Evolutionary conservation across 2,113 vertebrate species (phyloP).

Genomic region (Anseranas semipalmata): DNA sequence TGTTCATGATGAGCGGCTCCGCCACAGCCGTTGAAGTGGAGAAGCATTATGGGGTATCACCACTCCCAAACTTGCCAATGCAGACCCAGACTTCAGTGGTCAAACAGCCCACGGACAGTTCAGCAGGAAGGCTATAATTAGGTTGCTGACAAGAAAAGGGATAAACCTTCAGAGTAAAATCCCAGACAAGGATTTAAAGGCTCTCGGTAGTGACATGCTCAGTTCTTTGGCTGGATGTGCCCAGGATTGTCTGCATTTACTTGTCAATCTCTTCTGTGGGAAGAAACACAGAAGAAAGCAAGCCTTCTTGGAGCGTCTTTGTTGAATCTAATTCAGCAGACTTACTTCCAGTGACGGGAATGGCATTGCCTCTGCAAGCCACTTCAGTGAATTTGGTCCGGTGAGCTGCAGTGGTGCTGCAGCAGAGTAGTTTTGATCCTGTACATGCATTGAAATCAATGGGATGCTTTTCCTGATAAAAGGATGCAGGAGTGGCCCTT

Average conservation of each 20-base stretch:
- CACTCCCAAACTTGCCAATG: background rate
- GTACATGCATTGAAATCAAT: background rate
- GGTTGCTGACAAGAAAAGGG: slow-evolving; percentile 8
- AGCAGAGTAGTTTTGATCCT: background rate
- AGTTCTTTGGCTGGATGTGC: background rate
- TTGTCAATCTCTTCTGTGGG: background rate
- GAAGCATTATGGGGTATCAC: background rate
- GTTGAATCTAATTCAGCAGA: background rate
- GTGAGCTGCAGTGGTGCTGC: background rate
- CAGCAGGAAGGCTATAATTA: slow-evolving; percentile 3
- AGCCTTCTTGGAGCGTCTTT: background rate
- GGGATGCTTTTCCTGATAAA: background rate
- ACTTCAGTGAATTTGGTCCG: background rate
- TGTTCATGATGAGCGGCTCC: background rate
- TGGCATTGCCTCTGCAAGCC: background rate
- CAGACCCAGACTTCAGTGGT: background rate
- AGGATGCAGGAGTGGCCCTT: background rate
- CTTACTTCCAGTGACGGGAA: background rate
- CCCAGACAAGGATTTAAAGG: slow-evolving; percentile 46
- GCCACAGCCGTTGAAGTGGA: background rate
- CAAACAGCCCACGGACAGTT: background rate
- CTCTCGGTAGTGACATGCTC: background rate
- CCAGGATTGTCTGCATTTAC: background rate
- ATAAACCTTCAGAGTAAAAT: slow-evolving; percentile 39
- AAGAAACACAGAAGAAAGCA: background rate